Conservation (phyloP, 2,888 invertebrate species). For the Lottia scabra region DNA sequence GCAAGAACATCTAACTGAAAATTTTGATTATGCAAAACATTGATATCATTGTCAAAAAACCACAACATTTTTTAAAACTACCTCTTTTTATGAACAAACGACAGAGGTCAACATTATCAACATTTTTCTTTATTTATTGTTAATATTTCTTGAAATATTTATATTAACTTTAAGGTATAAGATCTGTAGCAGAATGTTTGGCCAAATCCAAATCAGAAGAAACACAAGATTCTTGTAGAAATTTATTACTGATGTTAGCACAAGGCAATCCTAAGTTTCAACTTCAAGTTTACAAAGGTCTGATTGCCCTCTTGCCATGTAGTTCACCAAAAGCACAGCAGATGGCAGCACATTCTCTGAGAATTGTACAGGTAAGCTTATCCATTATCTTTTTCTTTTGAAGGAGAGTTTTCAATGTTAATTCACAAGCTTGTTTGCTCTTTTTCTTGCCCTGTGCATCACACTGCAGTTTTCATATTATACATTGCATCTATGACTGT, state of each 20-base stretch:
- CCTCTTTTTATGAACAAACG: too few species aligned
- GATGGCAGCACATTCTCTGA: constrained; percentile 67
- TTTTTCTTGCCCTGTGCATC: background rate
- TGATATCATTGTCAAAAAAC: too few species aligned
- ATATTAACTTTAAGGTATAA: constrained; percentile 58
- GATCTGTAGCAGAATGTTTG: constrained; percentile 69
- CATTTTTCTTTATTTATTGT: too few species aligned
- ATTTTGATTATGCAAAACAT: too few species aligned
- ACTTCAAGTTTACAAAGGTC: constrained; percentile 68
- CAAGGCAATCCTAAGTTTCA: constrained; percentile 69
- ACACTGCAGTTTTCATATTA: background rate
- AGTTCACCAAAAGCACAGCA: constrained; percentile 70
- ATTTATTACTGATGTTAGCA: constrained; percentile 64
- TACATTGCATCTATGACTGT: too few species aligned
- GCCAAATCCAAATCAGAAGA: constrained; percentile 68
- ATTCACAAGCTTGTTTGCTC: too few species aligned
- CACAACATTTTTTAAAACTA: too few species aligned
- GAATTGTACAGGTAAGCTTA: constrained; percentile 60
- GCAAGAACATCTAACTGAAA: too few species aligned
- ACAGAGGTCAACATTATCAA: too few species aligned
- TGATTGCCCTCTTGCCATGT: constrained; percentile 69
- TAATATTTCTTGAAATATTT: too few species aligned
- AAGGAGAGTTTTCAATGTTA: too few species aligned
- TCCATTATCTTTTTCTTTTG: background rate
- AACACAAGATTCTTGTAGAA: constrained; percentile 66